phyloP scores from a whole-genome alignment of 2,888 invertebrate genomes.

The Melipona beecheii region DNA sequence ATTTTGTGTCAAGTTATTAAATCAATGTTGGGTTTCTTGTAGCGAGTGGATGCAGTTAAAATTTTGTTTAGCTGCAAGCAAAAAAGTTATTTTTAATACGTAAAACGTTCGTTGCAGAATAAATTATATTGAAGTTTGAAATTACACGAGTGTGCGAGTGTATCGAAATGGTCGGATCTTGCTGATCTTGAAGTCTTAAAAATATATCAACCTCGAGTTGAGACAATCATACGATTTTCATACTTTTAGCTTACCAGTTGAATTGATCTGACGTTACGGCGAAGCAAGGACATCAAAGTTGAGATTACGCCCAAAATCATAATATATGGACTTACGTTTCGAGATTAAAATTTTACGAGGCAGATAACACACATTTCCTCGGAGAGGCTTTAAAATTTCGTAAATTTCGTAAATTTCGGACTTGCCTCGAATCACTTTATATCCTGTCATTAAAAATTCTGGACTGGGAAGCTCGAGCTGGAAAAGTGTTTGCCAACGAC shows the following conservation, averaged over 20 bases:
- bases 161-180: not conserved
- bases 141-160: not conserved
- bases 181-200: not conserved
- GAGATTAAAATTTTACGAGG: no score
- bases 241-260: not conserved
- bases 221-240: not conserved
- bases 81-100: no score
- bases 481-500: no score
- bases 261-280: not conserved
- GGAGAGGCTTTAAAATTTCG: not conserved
- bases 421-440: not conserved
- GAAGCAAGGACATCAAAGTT: not conserved
- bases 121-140: not conserved
- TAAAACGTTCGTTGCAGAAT: no score
- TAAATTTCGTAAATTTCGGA: not conserved
- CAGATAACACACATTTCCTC: not conserved
- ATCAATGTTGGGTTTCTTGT: no score
- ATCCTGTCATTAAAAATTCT: no score
- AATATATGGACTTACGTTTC: not conserved
- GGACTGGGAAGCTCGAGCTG: no score
- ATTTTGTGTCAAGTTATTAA: not conserved
- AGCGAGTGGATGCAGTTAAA: no score
- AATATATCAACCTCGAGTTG: not conserved
- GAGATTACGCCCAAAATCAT: not conserved
- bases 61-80: no score